Evolutionary conservation across 2,797 vertebrate genomes (phyloP), one percentile per base, ranked within the genome.

Genomic region (Dryobates pubescens): DNA sequence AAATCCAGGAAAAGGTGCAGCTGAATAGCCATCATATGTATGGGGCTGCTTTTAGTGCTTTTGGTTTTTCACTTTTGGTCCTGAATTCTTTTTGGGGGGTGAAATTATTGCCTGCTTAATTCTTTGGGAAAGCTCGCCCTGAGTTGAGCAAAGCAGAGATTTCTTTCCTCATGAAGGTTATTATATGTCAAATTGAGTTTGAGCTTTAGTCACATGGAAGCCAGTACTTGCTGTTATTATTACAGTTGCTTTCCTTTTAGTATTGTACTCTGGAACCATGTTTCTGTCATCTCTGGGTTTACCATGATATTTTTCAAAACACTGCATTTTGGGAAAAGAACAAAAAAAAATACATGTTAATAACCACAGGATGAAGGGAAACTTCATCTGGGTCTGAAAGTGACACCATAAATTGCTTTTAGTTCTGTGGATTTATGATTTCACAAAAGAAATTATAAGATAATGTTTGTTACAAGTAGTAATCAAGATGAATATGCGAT

Each of bases 291-390:
- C 62, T 87, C 84, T 89, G 53, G 76, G 71, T 89, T 93, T 90
- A 67, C 76, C 41, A 73, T 90, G 26, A 59, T 73, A 57, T 80
- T 78, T 88, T 87, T 67, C 63, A 85, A 82, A 93, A 73, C 61
- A 72, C 43, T 38, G 17, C n/a, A 22, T 75, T 88, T 90, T 93
- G 82, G 90, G 89, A 86, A 83, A 90, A 43, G 84, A 80, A 78
- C 82, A 94, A 93, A 94, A 95, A 95, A 88, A 79, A 92, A 91
- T 88, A 79, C 14, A 74, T 54, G 51, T 79, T 93, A 84, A 90
- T 88, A 93, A 76, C 58, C 10, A 56, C 13, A 13, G 27, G 24
- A 74, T 79, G 74, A 77, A 70, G 80, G 38, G 41, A 91, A 86
- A 38, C 10, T 81, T 90, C 45, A 69, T 7, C 75, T 49, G 36